Evolutionary conservation across 2,797 vertebrate genomes (phyloP), one percentile per base, ranked within the genome.

Genomic region (Peromyscus attwateri): DNA sequence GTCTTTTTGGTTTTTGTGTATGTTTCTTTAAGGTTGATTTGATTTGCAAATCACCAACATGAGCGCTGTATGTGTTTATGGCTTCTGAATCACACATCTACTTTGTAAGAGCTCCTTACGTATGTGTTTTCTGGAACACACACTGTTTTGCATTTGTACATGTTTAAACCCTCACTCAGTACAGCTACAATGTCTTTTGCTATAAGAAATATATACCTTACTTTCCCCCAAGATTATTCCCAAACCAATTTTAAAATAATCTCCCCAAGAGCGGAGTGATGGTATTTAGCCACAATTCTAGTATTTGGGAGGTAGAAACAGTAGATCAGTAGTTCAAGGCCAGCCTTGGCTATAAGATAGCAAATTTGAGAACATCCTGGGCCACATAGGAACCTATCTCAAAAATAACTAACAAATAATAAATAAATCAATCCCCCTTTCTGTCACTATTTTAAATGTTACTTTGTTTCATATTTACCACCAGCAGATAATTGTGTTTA

Each of bases 161-260:
- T 37, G 13, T 57, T 85, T 92, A 93, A 92, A 94, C 76, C 10
- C 89, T 91, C 75, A 49, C 89, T 91, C 75, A 49, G 2, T 89
- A 11, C 37, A 62, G 25, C 2, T 88, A 0, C 40, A 91, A 66
- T 37, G 37, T 71, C 1, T 87, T 90, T 95, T 91, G 17, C 62
- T 91, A 27, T 85, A 93, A 92, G 25, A 10, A 62, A 19, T 75
- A 40, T 52, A 10, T 17, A 83, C 9, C 0, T 95, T 84, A 73
- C 40, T 76, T 70, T 73, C 64, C 6, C 64, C 27, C 16, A 31
- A 90, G 70, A 11, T 79, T 66, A 37, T 92, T 13, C 10, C 16
- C 31, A 94, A 94, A 60, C 29, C 34, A 89, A 46, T 96, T 79
- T 93, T 57, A 16, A 91, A 91, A 81, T 34, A 57, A 55, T 81